Evolutionary conservation across 2,888 invertebrate genomes (phyloP).

Genomic region (Leptinotarsa haldemani): DNA sequence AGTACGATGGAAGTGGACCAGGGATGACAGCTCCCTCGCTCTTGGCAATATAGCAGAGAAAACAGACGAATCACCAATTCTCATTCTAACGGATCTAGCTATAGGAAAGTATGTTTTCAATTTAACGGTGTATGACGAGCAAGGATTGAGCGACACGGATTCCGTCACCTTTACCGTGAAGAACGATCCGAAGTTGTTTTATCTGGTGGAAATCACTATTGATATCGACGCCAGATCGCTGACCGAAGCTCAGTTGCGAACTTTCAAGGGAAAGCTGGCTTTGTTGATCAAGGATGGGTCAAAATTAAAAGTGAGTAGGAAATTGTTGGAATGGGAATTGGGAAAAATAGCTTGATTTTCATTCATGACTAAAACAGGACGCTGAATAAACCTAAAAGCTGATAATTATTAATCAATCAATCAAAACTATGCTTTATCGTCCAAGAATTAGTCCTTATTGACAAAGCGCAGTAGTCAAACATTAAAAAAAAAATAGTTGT

Average conservation of each 20-base stretch:
- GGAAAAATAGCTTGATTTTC: no score
- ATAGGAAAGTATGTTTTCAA: slow-evolving; percentile 90
- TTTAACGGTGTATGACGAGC: slow-evolving; percentile 90
- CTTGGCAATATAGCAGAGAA: slow-evolving; percentile 80
- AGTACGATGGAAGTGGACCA: slow-evolving; percentile 85
- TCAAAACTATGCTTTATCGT: no score
- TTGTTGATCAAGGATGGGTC: slow-evolving; percentile 82
- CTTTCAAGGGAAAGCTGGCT: slow-evolving; percentile 82
- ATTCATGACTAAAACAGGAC: neutral
- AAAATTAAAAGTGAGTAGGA: slow-evolving; percentile 66
- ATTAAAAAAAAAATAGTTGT: no score
- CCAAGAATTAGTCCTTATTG: no score
- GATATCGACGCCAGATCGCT: slow-evolving; percentile 79
- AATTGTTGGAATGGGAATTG: no score
- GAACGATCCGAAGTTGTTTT: slow-evolving; percentile 77
- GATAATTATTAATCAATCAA: no score
- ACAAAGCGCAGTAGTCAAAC: no score
- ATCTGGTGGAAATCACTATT: slow-evolving; percentile 84
- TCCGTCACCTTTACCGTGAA: slow-evolving; percentile 87
- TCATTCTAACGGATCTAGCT: slow-evolving; percentile 85
- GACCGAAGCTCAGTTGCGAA: slow-evolving; percentile 78
- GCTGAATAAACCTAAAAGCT: no score
- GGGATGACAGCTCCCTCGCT: slow-evolving; percentile 82
- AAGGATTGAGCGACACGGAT: slow-evolving; percentile 85
- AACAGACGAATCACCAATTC: slow-evolving; percentile 81